Evolutionary conservation across 2,888 invertebrate genomes (phyloP), one percentile per base, ranked within the genome.

Genomic region (Pteria penguin): DNA sequence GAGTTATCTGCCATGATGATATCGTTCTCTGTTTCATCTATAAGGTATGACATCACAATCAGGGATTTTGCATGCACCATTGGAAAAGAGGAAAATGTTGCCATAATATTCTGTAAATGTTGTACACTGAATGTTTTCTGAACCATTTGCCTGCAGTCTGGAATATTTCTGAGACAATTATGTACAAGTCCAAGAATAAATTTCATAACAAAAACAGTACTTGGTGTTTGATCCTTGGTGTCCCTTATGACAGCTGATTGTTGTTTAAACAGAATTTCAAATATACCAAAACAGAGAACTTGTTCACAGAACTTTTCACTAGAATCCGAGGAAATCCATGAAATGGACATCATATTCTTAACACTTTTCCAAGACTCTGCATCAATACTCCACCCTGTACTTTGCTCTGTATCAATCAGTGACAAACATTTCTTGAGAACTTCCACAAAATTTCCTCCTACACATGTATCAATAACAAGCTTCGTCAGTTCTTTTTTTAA

Each of bases 101-200:
- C 32, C 26, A 67, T 45, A 32, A 69, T n/a, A 24, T 26, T 65
- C 33, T 83, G 79, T 5, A 90, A 79, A 22, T 84, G 73, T 0
- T 79, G 66, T 5, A 90, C 81, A 3, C 86, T 78, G 52, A 82
- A 76, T 29, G 82, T 79, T 27, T 81, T 76, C 26, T 86, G 80
- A 29, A 90, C 79, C 1, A 79, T 66, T 55, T 81, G 76, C 61
- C 85, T 87, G 14, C 84, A 80, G 1, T 62, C 65, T 27, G 52
- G 54, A 26, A 84, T 82, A 63, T 88, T 86, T n/a, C 90, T 76
- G 2, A 85, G 82, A 33, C 88, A 79, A 74, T 91, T 91, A 79
- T 91, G 90, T 24, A 90, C 73, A 14, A 90, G 87, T 24, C 91
- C 90, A 1, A 91, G 80, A 63, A 88, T 82, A 24, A 89, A 87